phyloP scores from a whole-genome alignment of 2,797 vertebrate genomes.

The Podarcis lilfordi region DNA sequence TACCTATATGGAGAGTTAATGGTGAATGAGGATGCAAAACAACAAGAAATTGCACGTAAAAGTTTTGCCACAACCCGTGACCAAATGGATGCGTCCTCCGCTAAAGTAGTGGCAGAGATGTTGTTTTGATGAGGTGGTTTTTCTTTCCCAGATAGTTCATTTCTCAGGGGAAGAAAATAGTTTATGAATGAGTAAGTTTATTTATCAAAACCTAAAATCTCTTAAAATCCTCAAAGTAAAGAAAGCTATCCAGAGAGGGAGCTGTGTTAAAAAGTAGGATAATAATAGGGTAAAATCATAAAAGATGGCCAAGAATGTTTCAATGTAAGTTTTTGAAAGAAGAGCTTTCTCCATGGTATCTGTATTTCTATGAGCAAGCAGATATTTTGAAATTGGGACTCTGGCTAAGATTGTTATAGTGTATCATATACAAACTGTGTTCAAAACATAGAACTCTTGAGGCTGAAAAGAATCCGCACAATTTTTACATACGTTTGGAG shows the following conservation, averaged over 20 bases:
- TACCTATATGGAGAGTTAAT: slow-evolving; percentile 98
- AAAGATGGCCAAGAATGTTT: background rate
- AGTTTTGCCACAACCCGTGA: slow-evolving; percentile 85
- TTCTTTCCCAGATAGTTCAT: background rate
- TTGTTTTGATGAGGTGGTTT: slow-evolving; percentile 84
- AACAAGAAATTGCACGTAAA: slow-evolving; percentile 87
- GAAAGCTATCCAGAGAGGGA: background rate
- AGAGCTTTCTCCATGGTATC: background rate
- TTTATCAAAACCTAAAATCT: background rate
- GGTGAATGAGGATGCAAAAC: slow-evolving; percentile 88
- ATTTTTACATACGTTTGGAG: slow-evolving; percentile 18
- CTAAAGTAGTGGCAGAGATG: slow-evolving; percentile 92
- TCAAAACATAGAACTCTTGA: slow-evolving; percentile 11
- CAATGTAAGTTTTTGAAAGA: background rate
- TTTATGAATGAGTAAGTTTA: background rate
- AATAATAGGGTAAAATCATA: background rate
- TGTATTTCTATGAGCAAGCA: background rate
- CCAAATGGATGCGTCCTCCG: slow-evolving; percentile 88
- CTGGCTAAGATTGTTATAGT: background rate
- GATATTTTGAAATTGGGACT: background rate
- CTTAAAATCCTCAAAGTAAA: background rate
- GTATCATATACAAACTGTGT: background rate
- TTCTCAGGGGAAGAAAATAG: background rate
- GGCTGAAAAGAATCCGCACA: slow-evolving; percentile 11
- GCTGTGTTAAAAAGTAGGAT: background rate